Evolutionary conservation across 2,888 invertebrate species (phyloP), one percentile per base, ranked within the genome.

Genomic region (Pachliopta kotzebuea): DNA sequence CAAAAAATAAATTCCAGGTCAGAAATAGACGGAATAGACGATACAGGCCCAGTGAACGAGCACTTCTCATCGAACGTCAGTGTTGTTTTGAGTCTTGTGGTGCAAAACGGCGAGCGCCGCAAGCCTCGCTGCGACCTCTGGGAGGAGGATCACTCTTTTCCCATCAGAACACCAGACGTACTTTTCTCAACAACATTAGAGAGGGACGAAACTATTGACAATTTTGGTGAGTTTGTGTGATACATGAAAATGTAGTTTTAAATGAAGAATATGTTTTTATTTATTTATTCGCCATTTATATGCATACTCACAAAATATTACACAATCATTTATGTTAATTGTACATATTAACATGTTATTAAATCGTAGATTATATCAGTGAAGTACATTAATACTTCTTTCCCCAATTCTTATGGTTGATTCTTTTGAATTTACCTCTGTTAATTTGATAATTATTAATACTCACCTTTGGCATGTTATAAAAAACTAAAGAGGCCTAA

Each of bases 11-110:
- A 26, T 59, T 52, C 18, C 79, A 95, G 95, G 72, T 93, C 93
- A 11, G 97, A 97, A 80, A 92, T 98, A 70, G 97, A 98, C 82
- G 96, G 97, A 62, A 90, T 96, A 65, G 95, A 95, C 4, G 97
- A 97, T 67, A 79, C 92, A 0, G 69, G 80, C 0, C 85, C 90
- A 0, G 91, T 93, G 49, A 95, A 95, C 81, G 94, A 94, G 67
- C 95, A 95, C 78, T 95, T 94, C 80, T 94, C 95, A 3, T 94
- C 94, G 17, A 93, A 94, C 73, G 96, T 97, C 71, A 92, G 91
- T 0, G 93, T 95, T 0, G 92, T 94, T 0, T 82, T 97, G 24
- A 95, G 95, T 70, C 92, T 96, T 6, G 94, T 94, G 72, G 95
- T 96, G 0, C 94, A 94, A 7, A 95, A 95, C 69, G 93, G 93